phyloP scores from a whole-genome alignment of 2,113 vertebrate genomes.

The Thamnophis sirtalis region DNA sequence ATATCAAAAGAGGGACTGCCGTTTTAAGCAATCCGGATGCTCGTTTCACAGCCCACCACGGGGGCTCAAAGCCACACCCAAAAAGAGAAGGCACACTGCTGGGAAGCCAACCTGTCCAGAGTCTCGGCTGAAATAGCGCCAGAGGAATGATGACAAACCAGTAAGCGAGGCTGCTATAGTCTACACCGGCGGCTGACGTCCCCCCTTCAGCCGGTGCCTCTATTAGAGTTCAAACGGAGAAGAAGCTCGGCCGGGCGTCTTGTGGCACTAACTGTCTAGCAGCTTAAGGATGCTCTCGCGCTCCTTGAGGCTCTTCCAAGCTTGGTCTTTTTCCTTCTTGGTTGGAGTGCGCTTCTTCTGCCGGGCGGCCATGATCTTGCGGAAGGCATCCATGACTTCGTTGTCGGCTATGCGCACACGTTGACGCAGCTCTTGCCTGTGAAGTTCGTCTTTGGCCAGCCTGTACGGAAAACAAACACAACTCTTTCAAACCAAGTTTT shows the following conservation, averaged over 20 bases:
- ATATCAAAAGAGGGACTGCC: neutral
- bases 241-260: neutral
- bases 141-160: neutral
- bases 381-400: slow-evolving; percentile 97
- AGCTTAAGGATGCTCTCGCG: slow-evolving; percentile 95
- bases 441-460: slow-evolving; percentile 92
- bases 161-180: neutral
- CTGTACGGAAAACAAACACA: slow-evolving; percentile 54
- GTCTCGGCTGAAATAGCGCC: neutral
- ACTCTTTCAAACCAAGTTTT: too few species aligned
- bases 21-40: neutral
- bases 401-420: slow-evolving; percentile 93
- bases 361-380: slow-evolving; percentile 97
- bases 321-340: slow-evolving; percentile 98
- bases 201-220: neutral
- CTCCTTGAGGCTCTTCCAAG: slow-evolving; percentile 95
- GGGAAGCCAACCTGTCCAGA: neutral
- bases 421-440: slow-evolving; percentile 92
- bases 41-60: neutral
- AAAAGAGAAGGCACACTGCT: neutral
- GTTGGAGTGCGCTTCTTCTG: slow-evolving; percentile 97
- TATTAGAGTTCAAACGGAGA: neutral
- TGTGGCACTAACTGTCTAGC: slow-evolving; percentile 76
- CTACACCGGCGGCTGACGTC: neutral
- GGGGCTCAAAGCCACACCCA: neutral